Percentiles rank a stretch among this genome's conserved stretches.
Evolutionary conservation across 2,113 vertebrate species (phyloP).

Genomic region (Ageneiosus marmoratus): DNA sequence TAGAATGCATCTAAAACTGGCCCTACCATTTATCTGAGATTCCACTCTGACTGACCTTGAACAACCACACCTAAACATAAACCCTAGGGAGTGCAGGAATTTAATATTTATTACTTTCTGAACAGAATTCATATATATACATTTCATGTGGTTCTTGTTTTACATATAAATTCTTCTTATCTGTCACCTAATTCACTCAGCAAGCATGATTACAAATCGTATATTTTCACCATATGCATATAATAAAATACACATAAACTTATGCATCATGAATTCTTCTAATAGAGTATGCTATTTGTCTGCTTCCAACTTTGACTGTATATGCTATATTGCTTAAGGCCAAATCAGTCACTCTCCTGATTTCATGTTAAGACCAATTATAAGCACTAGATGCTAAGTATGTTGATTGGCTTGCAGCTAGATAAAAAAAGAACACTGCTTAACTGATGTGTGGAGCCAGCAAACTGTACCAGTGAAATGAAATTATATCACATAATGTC

Average conservation of each 20-base stretch:
- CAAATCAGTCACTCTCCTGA: conserved; percentile 1
- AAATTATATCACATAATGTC: conserved; percentile 15
- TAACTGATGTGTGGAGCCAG: neutral
- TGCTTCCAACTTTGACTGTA: conserved; percentile 4
- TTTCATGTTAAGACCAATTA: conserved; percentile 9
- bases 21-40: too few relatives aligned
- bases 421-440: neutral
- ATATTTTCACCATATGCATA: neutral
- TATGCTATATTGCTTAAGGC: conserved; percentile 5
- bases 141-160: conserved; percentile 7
- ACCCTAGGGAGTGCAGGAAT: too few relatives aligned
- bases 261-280: neutral
- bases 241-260: neutral
- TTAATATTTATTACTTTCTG: too few relatives aligned
- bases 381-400: conserved; percentile 29
- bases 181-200: neutral
- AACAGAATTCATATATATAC: too few relatives aligned
- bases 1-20: too few relatives aligned
- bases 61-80: too few relatives aligned
- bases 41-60: too few relatives aligned
- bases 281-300: neutral
- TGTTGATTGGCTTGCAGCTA: conserved; percentile 1
- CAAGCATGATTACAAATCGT: neutral
- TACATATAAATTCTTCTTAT: conserved; percentile 6
- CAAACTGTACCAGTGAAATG: neutral